A percentile compares a stretch with the other conserved stretches of the same genome.
phyloP scores from a whole-genome alignment of 2,888 invertebrate genomes.

The Drosophila birchii region DNA sequence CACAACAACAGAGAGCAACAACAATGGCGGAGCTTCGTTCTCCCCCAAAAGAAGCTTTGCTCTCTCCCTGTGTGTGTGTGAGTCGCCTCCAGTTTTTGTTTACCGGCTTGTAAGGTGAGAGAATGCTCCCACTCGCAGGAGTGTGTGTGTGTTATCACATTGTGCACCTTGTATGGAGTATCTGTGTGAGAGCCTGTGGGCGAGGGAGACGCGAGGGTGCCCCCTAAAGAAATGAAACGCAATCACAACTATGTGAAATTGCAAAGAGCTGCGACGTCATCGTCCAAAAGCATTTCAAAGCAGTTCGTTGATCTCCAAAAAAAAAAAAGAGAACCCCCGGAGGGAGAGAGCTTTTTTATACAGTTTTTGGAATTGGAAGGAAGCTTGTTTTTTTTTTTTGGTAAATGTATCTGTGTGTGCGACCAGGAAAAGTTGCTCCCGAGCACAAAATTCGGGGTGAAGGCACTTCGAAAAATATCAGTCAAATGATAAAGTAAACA shows the following conservation, averaged over 20 bases:
- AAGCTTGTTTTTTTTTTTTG: constrained; percentile 42
- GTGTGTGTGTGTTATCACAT: constrained; percentile 57
- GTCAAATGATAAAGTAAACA: constrained; percentile 74
- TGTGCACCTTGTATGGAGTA: constrained; percentile 41
- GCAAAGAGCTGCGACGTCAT: constrained; percentile 64
- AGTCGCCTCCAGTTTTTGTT: constrained; percentile 57
- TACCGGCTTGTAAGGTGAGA: constrained; percentile 63
- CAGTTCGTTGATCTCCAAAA: constrained; percentile 69
- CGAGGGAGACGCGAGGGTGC: background rate
- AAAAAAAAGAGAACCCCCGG: constrained; percentile 27
- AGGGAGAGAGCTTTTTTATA: constrained; percentile 69
- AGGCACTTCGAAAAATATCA: constrained; percentile 75
- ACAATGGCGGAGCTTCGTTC: constrained; percentile 34
- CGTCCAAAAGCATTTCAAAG: constrained; percentile 63
- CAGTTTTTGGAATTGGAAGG: constrained; percentile 52
- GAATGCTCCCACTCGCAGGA: background rate
- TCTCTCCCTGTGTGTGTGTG: background rate
- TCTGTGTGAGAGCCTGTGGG: constrained; percentile 3
- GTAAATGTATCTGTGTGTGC: constrained; percentile 22
- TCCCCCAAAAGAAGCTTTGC: constrained; percentile 28
- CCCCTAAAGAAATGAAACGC: constrained; percentile 43
- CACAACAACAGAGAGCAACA: constrained; percentile 50
- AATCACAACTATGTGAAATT: constrained; percentile 70
- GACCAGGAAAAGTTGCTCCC: constrained; percentile 52
- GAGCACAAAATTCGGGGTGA: constrained; percentile 60